Conservation (phyloP, 2,888 invertebrate genomes). For the Doris montereyensis region DNA sequence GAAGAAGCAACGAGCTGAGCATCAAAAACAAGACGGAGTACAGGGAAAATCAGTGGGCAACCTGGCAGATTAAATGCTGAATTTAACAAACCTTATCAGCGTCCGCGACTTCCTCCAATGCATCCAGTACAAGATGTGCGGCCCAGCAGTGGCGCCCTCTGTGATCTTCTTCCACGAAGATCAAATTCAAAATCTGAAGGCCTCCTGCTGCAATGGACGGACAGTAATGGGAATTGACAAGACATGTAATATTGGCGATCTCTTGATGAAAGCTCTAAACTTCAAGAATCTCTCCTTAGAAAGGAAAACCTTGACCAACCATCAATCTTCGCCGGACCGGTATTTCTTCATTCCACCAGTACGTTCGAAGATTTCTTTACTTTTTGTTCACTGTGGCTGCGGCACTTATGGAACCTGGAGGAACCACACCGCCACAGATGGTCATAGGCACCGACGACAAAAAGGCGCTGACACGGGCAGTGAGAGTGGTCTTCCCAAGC, state of each 20-base stretch:
- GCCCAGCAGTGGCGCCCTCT: slow-evolving; percentile 25
- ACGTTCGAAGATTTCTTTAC: slow-evolving; percentile 21
- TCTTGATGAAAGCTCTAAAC: slow-evolving; percentile 17
- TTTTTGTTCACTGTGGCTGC: slow-evolving; percentile 11
- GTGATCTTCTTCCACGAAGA: slow-evolving; percentile 22
- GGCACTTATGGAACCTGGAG: slow-evolving; percentile 21
- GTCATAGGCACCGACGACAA: slow-evolving; percentile 10
- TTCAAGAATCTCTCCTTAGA: slow-evolving; percentile 11
- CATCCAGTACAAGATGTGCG: slow-evolving; percentile 22
- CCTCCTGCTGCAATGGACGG: slow-evolving; percentile 25
- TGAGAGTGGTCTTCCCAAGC: slow-evolving; percentile 21
- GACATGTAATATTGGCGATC: slow-evolving; percentile 17
- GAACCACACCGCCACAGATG: slow-evolving; percentile 5
- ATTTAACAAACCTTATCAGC: slow-evolving; percentile 22
- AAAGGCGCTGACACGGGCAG: slow-evolving; percentile 8
- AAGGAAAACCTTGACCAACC: slow-evolving; percentile 20
- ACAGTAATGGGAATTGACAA: slow-evolving; percentile 21
- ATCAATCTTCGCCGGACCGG: slow-evolving; percentile 17
- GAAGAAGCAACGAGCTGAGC: slow-evolving; percentile 13
- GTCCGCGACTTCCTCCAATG: slow-evolving; percentile 11
- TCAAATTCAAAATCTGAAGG: slow-evolving; percentile 27
- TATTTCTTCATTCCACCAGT: slow-evolving; percentile 22
- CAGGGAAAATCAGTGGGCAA: slow-evolving; percentile 16
- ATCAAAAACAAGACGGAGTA: slow-evolving; percentile 20
- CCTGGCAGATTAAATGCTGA: slow-evolving; percentile 12